Conservation (phyloP, 2,888 invertebrate genomes). For the Erebia aethiops region DNA sequence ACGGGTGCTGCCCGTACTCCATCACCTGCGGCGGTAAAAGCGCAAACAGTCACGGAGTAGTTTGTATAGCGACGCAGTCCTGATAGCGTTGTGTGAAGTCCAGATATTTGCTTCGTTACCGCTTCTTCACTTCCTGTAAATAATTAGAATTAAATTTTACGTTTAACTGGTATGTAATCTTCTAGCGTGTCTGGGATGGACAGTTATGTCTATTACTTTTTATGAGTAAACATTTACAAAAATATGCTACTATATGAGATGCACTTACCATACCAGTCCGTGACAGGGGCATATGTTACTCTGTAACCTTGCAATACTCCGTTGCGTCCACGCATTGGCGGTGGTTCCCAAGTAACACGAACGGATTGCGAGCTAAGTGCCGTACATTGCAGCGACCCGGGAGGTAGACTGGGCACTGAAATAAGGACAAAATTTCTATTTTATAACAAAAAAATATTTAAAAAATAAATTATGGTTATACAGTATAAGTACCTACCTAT, state of each 20-base stretch:
- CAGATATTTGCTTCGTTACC: slow-evolving; percentile 89
- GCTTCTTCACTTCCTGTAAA: slow-evolving; percentile 87
- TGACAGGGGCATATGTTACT: slow-evolving; percentile 90
- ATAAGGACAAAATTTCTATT: too few relatives aligned
- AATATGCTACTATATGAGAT: not conserved
- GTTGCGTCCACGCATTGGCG: slow-evolving; percentile 90
- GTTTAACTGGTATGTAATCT: not conserved
- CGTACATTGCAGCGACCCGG: slow-evolving; percentile 91
- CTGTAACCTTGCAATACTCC: slow-evolving; percentile 93
- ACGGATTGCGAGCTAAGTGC: slow-evolving; percentile 92
- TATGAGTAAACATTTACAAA: too few relatives aligned
- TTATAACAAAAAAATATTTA: too few relatives aligned
- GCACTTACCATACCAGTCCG: slow-evolving; percentile 89
- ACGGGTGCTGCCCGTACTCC: slow-evolving; percentile 92
- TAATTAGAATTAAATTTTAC: not conserved
- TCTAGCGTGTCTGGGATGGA: not conserved
- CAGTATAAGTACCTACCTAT: too few relatives aligned
- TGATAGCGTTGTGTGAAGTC: slow-evolving; percentile 87
- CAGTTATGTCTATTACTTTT: not conserved
- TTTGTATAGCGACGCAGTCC: slow-evolving; percentile 93
- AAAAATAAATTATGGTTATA: too few relatives aligned
- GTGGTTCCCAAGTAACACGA: slow-evolving; percentile 93
- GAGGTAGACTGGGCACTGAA: slow-evolving; percentile 92
- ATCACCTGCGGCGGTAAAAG: slow-evolving; percentile 94
- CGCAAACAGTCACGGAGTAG: slow-evolving; percentile 95